Conservation (phyloP, 2,888 invertebrate species). For the Ochropleura plecta region DNA sequence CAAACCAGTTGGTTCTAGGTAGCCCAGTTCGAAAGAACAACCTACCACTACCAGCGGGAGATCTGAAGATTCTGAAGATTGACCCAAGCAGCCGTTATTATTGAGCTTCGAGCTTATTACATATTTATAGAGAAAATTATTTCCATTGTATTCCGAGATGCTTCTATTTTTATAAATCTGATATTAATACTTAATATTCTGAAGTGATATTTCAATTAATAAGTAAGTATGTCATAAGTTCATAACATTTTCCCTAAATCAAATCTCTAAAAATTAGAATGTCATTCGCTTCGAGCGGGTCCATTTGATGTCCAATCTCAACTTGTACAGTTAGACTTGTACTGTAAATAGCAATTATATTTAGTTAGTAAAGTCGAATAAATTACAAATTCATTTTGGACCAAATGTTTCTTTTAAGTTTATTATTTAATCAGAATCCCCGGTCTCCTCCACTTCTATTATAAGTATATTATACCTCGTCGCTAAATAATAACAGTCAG, state of each 20-base stretch:
- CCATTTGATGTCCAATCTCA: not conserved
- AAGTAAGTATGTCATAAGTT: too few relatives aligned
- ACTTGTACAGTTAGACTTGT: not conserved
- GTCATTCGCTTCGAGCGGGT: not conserved
- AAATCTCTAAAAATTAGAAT: slow-evolving; percentile 29
- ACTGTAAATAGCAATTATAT: not conserved
- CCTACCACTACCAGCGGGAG: too few relatives aligned
- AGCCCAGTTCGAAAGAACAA: not conserved
- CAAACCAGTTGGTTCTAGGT: not conserved
- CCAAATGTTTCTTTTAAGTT: too few relatives aligned
- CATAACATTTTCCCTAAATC: slow-evolving; percentile 7
- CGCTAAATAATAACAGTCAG: too few relatives aligned
- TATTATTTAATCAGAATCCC: too few relatives aligned
- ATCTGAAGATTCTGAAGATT: not conserved
- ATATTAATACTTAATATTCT: not conserved
- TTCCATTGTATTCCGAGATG: not conserved
- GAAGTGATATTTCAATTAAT: not conserved
- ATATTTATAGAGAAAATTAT: not conserved
- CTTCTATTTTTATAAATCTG: not conserved
- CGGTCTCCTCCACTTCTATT: too few relatives aligned
- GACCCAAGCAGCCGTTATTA: not conserved
- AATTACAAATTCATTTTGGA: not conserved
- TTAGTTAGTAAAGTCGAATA: not conserved
- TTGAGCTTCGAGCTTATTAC: not conserved
- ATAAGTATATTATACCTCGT: too few relatives aligned